These are phyloP conservation scores for Microcebus jonahi DNA, from an alignment of 2,113 vertebrate species.

Conservation along the genomic window DNA sequence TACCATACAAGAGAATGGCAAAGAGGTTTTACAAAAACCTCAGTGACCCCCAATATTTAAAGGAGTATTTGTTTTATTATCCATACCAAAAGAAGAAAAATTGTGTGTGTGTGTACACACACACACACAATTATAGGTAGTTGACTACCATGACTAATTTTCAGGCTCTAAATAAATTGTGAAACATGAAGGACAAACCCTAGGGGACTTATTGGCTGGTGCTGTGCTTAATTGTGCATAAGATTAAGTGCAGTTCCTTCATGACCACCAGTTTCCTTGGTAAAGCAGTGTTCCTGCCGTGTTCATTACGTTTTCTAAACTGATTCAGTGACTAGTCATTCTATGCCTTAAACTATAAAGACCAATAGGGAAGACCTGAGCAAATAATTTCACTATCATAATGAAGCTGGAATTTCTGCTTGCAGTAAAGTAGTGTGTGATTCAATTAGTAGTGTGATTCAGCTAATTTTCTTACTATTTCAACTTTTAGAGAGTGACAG, in stretches of 20 bases:
- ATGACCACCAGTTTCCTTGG: not conserved
- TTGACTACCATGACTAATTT: slow-evolving; percentile 24
- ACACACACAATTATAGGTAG: not conserved
- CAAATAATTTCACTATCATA: not conserved
- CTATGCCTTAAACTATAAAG: not conserved
- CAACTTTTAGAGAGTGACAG: not conserved
- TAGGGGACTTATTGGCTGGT: not conserved
- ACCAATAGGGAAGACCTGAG: not conserved
- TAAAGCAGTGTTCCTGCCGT: not conserved
- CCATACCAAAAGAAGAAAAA: not conserved
- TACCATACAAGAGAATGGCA: not conserved
- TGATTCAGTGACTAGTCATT: not conserved
- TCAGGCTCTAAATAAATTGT: slow-evolving; percentile 26
- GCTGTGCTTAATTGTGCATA: slow-evolving; percentile 63
- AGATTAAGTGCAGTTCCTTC: slow-evolving; percentile 47
- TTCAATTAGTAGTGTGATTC: not conserved
- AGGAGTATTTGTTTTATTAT: not conserved
- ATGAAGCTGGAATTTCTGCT: not conserved
- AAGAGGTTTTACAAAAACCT: not conserved
- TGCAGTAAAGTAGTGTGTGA: not conserved
- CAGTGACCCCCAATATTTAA: not conserved
- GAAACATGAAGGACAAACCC: slow-evolving; percentile 6
- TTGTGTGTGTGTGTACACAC: not conserved
- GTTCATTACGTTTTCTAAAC: slow-evolving; percentile 22
- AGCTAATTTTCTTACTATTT: not conserved